Evolutionary conservation across 2,113 vertebrate genomes (phyloP).

Genomic region (Rissa tridactyla): DNA sequence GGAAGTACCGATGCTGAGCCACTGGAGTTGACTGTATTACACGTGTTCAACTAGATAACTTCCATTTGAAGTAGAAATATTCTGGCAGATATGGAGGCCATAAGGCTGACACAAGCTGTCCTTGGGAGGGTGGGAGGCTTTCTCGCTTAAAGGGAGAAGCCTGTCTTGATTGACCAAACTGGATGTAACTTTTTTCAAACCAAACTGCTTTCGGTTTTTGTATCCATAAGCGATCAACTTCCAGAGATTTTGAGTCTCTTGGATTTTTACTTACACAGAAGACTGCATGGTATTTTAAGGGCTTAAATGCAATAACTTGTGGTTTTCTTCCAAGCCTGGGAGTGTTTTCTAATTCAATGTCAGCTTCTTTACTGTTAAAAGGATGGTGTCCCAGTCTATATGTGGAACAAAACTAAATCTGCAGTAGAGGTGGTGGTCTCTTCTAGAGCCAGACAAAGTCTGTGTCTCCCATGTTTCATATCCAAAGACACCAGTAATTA

Average conservation of each 20-base stretch:
- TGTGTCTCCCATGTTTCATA: not conserved
- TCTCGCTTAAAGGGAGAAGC: not conserved
- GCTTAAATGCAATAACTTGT: not conserved
- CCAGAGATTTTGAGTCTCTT: not conserved
- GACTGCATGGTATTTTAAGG: not conserved
- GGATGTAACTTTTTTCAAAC: not conserved
- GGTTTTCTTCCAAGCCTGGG: not conserved
- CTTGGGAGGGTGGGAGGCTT: accelerated
- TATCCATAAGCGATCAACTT: not conserved
- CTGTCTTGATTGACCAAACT: not conserved
- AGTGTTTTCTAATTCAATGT: not conserved
- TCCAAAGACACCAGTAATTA: not conserved
- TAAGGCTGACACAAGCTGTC: not conserved
- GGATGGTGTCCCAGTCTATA: not conserved
- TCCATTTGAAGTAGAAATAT: not conserved
- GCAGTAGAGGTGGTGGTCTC: not conserved
- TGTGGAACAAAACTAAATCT: not conserved
- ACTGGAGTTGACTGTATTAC: not conserved
- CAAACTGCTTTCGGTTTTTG: not conserved
- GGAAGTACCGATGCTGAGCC: not conserved
- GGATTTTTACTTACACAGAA: not conserved
- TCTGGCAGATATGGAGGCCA: not conserved
- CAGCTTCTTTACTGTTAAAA: not conserved
- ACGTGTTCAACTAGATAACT: not conserved
- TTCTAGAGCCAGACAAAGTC: not conserved